phyloP scores from a whole-genome alignment of 2,797 vertebrate species.

The Carduelis carduelis region DNA sequence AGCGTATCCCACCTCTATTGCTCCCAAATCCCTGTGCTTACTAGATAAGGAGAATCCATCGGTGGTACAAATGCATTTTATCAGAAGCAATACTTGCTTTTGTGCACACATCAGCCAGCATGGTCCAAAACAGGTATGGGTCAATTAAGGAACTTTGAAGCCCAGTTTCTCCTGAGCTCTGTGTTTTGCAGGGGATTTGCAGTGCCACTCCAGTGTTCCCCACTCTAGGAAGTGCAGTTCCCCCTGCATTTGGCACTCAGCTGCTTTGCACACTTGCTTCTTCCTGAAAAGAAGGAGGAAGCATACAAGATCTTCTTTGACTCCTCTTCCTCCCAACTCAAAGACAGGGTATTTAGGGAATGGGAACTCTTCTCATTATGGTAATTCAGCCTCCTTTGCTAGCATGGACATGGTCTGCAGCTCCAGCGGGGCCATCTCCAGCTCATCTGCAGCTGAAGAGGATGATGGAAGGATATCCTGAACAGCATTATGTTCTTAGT shows the following conservation, averaged over 20 bases:
- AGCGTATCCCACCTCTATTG: neutral
- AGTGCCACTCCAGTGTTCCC: neutral
- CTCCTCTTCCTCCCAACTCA: neutral
- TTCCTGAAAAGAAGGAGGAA: neutral
- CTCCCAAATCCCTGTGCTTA: neutral
- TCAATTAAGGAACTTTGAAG: neutral
- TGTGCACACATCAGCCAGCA: neutral
- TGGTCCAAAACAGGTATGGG: rapidly evolving
- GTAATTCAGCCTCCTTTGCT: neutral
- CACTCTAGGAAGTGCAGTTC: neutral
- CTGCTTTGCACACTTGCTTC: neutral
- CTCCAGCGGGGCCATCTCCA: neutral
- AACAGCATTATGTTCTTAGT: neutral
- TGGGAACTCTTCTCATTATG: neutral
- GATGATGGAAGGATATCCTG: neutral
- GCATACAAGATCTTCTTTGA: neutral
- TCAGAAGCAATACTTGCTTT: neutral
- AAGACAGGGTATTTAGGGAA: neutral
- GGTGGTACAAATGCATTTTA: neutral
- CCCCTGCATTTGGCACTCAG: neutral
- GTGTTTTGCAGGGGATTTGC: neutral
- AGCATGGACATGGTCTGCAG: neutral
- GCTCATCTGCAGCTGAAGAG: neutral
- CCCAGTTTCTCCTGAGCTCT: neutral
- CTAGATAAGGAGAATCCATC: neutral